These are phyloP conservation scores for Clostera curtula DNA, from an alignment of 2,888 invertebrate genomes.

Conservation along the genomic window DNA sequence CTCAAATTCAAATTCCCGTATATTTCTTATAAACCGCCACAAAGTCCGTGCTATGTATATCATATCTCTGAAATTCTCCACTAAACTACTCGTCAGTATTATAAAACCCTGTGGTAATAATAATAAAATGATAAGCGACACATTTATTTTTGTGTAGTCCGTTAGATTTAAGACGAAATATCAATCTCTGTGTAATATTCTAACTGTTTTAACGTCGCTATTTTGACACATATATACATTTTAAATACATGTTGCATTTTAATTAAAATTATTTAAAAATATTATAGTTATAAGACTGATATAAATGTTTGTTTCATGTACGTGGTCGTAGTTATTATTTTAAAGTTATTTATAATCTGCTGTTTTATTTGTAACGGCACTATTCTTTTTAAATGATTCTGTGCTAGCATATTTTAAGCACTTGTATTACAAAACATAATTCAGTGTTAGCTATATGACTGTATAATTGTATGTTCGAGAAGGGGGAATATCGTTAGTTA, in stretches of 20 bases:
- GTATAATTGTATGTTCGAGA: constrained; percentile 22
- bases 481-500: constrained; percentile 26
- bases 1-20: too few relatives aligned
- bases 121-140: constrained; percentile 40
- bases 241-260: constrained; percentile 25
- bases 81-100: constrained; percentile 64
- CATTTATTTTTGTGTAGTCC: constrained; percentile 50
- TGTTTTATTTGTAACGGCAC: constrained; percentile 45
- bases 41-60: constrained; percentile 37
- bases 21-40: constrained; percentile 9
- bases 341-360: constrained; percentile 15
- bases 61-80: constrained; percentile 60
- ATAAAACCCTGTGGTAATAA: constrained; percentile 61
- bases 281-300: constrained; percentile 70
- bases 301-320: constrained; percentile 45
- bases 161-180: constrained; percentile 52
- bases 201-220: constrained; percentile 34
- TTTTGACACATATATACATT: constrained; percentile 20
- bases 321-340: constrained; percentile 23
- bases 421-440: constrained; percentile 26
- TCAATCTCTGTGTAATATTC: constrained; percentile 36
- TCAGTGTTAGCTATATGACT: constrained; percentile 38
- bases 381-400: constrained; percentile 38
- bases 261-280: constrained; percentile 35
- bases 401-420: constrained; percentile 29